Conservation (phyloP, 2,888 invertebrate species). For the Chorisops tibialis region DNA sequence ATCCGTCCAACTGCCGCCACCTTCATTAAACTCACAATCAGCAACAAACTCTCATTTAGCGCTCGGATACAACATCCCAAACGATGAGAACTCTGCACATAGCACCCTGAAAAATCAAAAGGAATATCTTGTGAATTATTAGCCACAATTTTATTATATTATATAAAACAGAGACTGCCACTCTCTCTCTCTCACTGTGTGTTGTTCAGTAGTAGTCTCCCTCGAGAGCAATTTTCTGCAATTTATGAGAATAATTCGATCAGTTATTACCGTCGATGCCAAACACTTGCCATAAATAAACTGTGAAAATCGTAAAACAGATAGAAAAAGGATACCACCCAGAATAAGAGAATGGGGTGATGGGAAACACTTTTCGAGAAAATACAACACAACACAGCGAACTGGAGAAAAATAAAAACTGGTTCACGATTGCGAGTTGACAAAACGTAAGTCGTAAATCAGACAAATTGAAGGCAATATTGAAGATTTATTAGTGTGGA, state of each 20-base stretch:
- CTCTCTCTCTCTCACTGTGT: no score
- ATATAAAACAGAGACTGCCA: slow-evolving; percentile 1
- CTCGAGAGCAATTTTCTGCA: slow-evolving; percentile 25
- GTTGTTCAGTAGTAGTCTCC: slow-evolving; percentile 11
- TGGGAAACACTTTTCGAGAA: background rate
- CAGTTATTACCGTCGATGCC: slow-evolving; percentile 28
- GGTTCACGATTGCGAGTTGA: slow-evolving; percentile 8
- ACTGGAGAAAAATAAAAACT: background rate
- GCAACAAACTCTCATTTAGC: no score
- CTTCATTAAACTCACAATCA: no score
- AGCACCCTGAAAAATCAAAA: background rate
- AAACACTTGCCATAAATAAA: slow-evolving; percentile 31
- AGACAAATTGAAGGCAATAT: slow-evolving; percentile 33
- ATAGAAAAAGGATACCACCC: slow-evolving; percentile 16
- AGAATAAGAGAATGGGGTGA: background rate
- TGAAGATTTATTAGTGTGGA: slow-evolving; percentile 27
- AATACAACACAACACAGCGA: background rate
- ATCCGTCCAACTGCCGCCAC: no score
- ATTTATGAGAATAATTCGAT: slow-evolving; percentile 32
- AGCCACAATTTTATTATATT: slow-evolving; percentile 19
- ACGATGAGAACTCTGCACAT: no score
- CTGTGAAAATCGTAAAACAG: slow-evolving; percentile 25
- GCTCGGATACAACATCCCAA: no score
- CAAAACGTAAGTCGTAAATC: slow-evolving; percentile 30
- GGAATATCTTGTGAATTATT: slow-evolving; percentile 18